Base-by-base conservation (phyloP, 1,140 invertebrate genomes). In the Zaprionus inermis region DNA sequence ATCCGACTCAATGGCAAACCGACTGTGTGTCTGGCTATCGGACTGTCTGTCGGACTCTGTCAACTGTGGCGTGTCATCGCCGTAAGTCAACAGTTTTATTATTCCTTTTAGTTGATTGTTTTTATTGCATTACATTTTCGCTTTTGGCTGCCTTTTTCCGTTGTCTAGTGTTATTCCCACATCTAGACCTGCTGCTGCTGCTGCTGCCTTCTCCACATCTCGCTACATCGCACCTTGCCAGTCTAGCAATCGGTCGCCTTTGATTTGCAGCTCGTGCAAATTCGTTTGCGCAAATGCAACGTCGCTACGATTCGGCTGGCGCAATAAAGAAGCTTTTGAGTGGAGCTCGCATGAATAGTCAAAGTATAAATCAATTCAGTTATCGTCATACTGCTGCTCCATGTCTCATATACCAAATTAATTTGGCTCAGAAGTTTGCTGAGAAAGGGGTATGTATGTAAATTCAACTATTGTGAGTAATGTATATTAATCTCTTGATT, bases 71-170 rank as follows among this genome's bases (percentile, higher is more conserved):
- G 76, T 82, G 82, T 85, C 82, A 85, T 88, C 79, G 76, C 76
- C 76, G 76, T 78, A 79, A 82, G 82, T 79, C 83, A 76, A 69
- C 79, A 73, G 71, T 79, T 82, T 82, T 79, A 82, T 79, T 76
- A 79, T 79, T 79, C 68, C 68, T 56, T 68, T 66, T 41, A 79
- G 55, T 52, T 60, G 52, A 57, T 49, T 55, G 54, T 72, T 67
- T 61, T 81, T 77, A 79, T 84, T 83, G 81, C 83, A 73, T 79
- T 55, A 63, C 49, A 67, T 52, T 58, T 51, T 34, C 20, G 44
- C n/a, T 28, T 34, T 12, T 70, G 28, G 11, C n/a, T 36, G 30
- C 36, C 36, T 41, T 20, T 34, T 16, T 70, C 30, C 18, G 24
- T 38, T 30, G 36, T 46, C 34, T 38, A 51, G 44, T 78, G 69